Evolutionary conservation across 2,113 vertebrate species (phyloP).

Genomic region (Cinclus mexicanus): DNA sequence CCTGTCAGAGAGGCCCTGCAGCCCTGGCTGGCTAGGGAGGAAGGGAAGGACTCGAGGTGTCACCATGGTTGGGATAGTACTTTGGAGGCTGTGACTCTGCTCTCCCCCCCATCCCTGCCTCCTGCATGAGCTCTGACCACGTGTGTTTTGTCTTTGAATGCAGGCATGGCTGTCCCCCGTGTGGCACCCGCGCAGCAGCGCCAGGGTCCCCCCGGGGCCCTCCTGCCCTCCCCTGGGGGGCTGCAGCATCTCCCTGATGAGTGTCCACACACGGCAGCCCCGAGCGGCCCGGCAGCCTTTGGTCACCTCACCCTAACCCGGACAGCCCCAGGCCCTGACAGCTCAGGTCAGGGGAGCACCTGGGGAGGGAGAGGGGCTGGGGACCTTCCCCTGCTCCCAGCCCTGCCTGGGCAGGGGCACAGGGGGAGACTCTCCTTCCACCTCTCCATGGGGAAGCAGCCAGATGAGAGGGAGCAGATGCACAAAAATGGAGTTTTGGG

Average conservation of each 20-base stretch:
- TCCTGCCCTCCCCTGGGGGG: constrained; percentile 20
- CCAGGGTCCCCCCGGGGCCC: constrained; percentile 74
- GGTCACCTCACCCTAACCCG: constrained; percentile 51
- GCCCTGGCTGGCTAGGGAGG: neutral
- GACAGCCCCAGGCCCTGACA: constrained; percentile 49
- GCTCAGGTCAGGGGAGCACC: constrained; percentile 61
- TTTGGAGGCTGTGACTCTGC: neutral
- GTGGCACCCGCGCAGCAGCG: constrained; percentile 74
- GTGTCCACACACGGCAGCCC: constrained; percentile 66
- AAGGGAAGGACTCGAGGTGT: neutral
- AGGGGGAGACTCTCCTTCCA: neutral
- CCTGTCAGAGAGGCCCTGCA: neutral
- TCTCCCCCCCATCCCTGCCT: neutral
- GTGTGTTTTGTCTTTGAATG: constrained; percentile 65
- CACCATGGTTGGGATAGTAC: neutral
- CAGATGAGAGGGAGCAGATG: neutral
- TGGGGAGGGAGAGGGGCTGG: neutral
- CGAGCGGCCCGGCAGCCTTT: neutral
- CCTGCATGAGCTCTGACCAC: neutral
- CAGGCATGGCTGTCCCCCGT: constrained; percentile 82
- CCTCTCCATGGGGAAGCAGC: neutral
- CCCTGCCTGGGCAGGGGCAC: neutral
- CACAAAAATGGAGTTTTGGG: neutral
- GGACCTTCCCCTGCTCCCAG: neutral
- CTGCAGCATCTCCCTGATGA: constrained; percentile 75